These are phyloP conservation scores for Drosophila rufa DNA, from an alignment of 1,140 invertebrate genomes.

Conservation along the genomic window DNA sequence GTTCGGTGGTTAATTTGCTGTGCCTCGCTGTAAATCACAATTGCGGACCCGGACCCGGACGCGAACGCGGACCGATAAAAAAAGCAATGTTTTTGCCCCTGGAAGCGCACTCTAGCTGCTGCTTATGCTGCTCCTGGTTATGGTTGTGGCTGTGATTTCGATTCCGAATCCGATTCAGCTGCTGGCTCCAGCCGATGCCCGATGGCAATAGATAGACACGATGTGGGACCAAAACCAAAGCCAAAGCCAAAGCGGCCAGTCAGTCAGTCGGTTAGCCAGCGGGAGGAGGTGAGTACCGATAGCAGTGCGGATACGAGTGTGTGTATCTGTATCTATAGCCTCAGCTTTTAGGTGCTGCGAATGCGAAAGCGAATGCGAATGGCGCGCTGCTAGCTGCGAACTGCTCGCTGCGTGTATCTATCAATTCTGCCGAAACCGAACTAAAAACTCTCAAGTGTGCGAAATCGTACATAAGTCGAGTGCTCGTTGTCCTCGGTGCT, in stretches of 20 bases:
- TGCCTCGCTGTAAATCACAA: slow-evolving; percentile 57
- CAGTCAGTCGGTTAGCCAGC: slow-evolving; percentile 32
- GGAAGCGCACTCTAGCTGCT: too few relatives aligned
- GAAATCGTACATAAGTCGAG: slow-evolving; percentile 80
- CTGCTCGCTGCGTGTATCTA: slow-evolving; percentile 62
- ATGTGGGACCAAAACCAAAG: slow-evolving; percentile 53
- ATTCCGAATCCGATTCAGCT: slow-evolving; percentile 25
- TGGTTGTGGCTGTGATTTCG: slow-evolving; percentile 12
- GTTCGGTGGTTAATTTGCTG: slow-evolving; percentile 36
- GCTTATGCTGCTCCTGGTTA: slow-evolving; percentile 13
- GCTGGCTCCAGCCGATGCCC: slow-evolving; percentile 41
- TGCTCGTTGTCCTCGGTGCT: slow-evolving; percentile 18
- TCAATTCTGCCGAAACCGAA: slow-evolving; percentile 79
- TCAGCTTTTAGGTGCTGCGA: slow-evolving; percentile 20
- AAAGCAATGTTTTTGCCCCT: slow-evolving; percentile 52
- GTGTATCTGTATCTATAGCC: slow-evolving; percentile 53
- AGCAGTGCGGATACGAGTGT: slow-evolving; percentile 8
- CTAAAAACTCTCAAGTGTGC: slow-evolving; percentile 82
- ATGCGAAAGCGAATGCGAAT: slow-evolving; percentile 41
- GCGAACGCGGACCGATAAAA: slow-evolving; percentile 42
- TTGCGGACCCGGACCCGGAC: slow-evolving; percentile 6
- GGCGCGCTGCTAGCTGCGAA: slow-evolving; percentile 25
- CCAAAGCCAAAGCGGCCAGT: slow-evolving; percentile 43
- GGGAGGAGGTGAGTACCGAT: slow-evolving; percentile 22
- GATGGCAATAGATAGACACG: slow-evolving; percentile 65